Conservation (phyloP, 2,797 vertebrate species). For the Xyrichtys novacula region DNA sequence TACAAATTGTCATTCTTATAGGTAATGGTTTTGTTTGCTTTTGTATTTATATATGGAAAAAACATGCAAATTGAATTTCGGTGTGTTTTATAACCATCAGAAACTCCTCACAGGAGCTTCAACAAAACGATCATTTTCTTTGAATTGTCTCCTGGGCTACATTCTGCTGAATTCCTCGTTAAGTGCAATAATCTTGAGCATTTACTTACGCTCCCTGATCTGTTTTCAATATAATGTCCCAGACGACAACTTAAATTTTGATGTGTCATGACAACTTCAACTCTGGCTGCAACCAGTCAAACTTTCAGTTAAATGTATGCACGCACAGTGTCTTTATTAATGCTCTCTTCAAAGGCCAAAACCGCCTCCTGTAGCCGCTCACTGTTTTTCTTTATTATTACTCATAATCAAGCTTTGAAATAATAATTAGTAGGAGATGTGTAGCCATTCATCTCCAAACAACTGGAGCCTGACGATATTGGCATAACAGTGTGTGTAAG, state of each 20-base stretch:
- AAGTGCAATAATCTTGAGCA: neutral
- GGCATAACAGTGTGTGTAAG: slow-evolving; percentile 21
- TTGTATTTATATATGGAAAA: too few species aligned
- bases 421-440: slow-evolving; percentile 41
- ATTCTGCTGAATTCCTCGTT: too few species aligned
- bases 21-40: too few species aligned
- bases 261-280: slow-evolving; percentile 1
- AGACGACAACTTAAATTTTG: neutral
- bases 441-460: slow-evolving; percentile 12
- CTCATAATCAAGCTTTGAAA: slow-evolving; percentile 12
- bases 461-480: slow-evolving; percentile 24
- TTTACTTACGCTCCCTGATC: neutral
- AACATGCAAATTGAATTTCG: too few species aligned
- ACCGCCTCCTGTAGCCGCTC: neutral
- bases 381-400: slow-evolving; percentile 14
- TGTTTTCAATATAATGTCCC: neutral
- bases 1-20: too few species aligned
- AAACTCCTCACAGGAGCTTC: too few species aligned
- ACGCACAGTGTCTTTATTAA: slow-evolving; percentile 17
- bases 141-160: too few species aligned
- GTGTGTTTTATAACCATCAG: too few species aligned
- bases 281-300: slow-evolving; percentile 9
- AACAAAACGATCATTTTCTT: too few species aligned
- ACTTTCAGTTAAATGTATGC: slow-evolving; percentile 30
- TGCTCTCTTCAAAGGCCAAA: neutral